phyloP scores from a whole-genome alignment of 2,113 vertebrate species.

The Caracal caracal region DNA sequence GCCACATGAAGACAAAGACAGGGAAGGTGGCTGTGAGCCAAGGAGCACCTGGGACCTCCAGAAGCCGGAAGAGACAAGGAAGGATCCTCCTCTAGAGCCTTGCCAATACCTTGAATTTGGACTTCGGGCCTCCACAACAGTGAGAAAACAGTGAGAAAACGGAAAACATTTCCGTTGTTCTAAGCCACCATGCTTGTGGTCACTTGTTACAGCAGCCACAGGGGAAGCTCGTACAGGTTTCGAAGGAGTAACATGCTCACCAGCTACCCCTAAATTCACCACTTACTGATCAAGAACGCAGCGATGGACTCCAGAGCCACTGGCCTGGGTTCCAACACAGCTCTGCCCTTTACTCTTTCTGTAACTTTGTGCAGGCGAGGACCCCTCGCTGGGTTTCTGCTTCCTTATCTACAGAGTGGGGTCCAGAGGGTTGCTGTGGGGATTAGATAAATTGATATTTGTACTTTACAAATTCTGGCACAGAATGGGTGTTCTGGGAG shows the following conservation, averaged over 20 bases:
- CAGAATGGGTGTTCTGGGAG: not conserved
- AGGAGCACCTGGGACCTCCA: not conserved
- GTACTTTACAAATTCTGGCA: not conserved
- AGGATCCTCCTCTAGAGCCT: not conserved
- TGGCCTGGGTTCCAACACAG: not conserved
- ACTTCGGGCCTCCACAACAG: not conserved
- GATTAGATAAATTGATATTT: not conserved
- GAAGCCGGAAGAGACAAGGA: not conserved
- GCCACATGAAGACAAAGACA: not conserved
- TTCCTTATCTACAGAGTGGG: not conserved
- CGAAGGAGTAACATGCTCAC: accelerated
- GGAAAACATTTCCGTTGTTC: not conserved
- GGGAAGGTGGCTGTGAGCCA: not conserved
- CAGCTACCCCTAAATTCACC: not conserved
- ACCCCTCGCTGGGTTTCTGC: not conserved
- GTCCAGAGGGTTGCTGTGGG: not conserved
- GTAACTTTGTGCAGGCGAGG: not conserved
- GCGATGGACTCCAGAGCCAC: not conserved
- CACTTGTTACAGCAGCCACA: not conserved
- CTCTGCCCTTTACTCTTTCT: not conserved
- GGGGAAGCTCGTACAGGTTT: not conserved
- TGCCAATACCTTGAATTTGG: not conserved
- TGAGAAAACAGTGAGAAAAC: not conserved
- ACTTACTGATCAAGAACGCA: too few relatives aligned
- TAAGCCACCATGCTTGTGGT: not conserved